Evolutionary conservation across 2,113 vertebrate species (phyloP), one percentile per base, ranked within the genome.

Genomic region (Varanus komodoensis): DNA sequence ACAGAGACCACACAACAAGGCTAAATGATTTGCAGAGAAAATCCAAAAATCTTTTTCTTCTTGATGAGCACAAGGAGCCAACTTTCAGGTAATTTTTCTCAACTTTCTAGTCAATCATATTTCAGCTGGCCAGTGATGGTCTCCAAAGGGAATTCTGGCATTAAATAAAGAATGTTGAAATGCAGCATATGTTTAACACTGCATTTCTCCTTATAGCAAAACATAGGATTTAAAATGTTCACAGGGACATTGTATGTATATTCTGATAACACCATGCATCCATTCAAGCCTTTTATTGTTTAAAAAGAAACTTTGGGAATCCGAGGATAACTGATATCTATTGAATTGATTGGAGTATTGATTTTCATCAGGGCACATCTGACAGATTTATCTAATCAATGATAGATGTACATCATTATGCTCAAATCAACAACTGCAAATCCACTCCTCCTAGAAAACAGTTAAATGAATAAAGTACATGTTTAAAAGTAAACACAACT

Each of bases 401-500:
- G 38, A 44, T 44, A 6, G 73, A 38, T 8, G 25, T 32, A 34
- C 5, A 82, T 0, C 0, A 78, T 34, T 84, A 87, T 82, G 67
- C 64, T 38, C 8, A 9, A 48, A 73, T 8, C 38, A 44, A 44
- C 38, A 44, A 44, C 38, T 44, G 8, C 29, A 67, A 78, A 25
- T 8, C 29, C 0, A 0, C 68, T 64, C n/a, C 29, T 82, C 75
- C 57, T 81, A 48, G 91, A 79, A 77, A 73, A 29, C 44, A 17
- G 6, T 6, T 25, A 86, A 9, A 64, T 85, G 6, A 91, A 94
- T 93, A 90, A 2, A 14, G 84, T 48, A 69, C 87, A 73, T 68
- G 4, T 83, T 83, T 92, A 94, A 81, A 0, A 87, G 25, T 75
- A 91, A 85, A 87, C 69, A 93, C 89, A 92, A 93, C 48, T n/a